Conservation (phyloP, 2,797 vertebrate genomes). For the Ispidina picta region DNA sequence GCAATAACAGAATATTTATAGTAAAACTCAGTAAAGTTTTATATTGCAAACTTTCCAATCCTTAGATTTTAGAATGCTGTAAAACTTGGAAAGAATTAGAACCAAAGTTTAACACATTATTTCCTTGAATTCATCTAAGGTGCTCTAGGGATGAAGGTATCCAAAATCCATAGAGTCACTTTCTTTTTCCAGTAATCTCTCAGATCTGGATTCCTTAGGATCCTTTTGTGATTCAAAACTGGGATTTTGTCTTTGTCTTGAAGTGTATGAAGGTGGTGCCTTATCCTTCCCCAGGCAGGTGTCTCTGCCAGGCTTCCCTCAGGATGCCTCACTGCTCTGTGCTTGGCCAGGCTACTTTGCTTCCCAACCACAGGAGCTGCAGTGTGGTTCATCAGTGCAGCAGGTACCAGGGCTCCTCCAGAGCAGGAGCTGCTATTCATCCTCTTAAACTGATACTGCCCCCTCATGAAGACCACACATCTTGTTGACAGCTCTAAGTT, state of each 20-base stretch:
- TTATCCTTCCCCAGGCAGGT: background rate
- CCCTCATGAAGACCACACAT: background rate
- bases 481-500: background rate
- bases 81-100: background rate
- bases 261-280: background rate
- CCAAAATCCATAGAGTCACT: background rate
- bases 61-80: background rate
- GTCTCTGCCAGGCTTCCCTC: background rate
- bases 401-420: accelerated
- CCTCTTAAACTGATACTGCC: background rate
- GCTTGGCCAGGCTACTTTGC: background rate
- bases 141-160: background rate
- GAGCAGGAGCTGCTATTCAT: background rate
- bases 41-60: background rate
- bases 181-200: background rate
- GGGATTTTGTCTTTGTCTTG: background rate
- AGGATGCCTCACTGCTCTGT: background rate
- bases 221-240: background rate
- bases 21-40: background rate
- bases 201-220: background rate
- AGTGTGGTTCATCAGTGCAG: accelerated
- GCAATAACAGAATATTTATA: background rate
- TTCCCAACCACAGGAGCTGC: accelerated
- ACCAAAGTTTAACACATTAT: background rate
- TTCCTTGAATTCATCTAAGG: background rate